These are phyloP conservation scores for Lineus longissimus DNA, from an alignment of 1,140 invertebrate species.

Conservation along the genomic window DNA sequence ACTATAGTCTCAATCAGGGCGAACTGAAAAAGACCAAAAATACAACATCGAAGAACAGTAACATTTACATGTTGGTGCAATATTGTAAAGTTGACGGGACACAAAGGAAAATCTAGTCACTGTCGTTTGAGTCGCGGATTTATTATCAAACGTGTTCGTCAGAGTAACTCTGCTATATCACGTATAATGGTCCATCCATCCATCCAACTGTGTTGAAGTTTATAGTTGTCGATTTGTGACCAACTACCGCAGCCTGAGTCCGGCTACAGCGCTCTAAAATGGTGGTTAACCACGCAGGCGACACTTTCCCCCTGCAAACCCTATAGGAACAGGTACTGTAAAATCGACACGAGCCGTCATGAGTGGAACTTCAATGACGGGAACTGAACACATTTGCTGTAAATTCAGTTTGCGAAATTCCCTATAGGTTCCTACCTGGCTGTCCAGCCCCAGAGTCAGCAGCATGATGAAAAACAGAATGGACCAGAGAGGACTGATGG, in stretches of 20 bases:
- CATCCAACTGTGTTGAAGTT: too few relatives aligned
- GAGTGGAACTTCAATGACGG: neutral
- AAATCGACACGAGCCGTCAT: neutral
- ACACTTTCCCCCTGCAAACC: neutral
- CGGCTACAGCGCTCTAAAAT: too few relatives aligned
- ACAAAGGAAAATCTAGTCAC: too few relatives aligned
- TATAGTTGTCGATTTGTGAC: too few relatives aligned
- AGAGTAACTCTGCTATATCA: too few relatives aligned
- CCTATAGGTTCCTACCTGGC: constrained; percentile 67
- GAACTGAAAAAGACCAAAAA: constrained; percentile 59
- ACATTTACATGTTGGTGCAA: too few relatives aligned
- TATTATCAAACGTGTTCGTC: too few relatives aligned
- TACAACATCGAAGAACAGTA: neutral
- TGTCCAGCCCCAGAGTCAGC: constrained; percentile 81
- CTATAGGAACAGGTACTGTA: neutral
- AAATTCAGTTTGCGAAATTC: neutral
- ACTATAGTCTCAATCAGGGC: constrained; percentile 73
- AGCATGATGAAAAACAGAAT: constrained; percentile 96
- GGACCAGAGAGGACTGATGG: constrained; percentile 88
- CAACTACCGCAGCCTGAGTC: too few relatives aligned
- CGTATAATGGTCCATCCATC: neutral
- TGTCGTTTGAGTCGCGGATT: too few relatives aligned
- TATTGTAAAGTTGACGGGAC: too few relatives aligned
- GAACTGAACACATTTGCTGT: neutral
- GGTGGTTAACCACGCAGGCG: too few relatives aligned